Evolutionary conservation across 1,140 invertebrate genomes (phyloP).

Genomic region (Pseudomyrmex dendroicus): DNA sequence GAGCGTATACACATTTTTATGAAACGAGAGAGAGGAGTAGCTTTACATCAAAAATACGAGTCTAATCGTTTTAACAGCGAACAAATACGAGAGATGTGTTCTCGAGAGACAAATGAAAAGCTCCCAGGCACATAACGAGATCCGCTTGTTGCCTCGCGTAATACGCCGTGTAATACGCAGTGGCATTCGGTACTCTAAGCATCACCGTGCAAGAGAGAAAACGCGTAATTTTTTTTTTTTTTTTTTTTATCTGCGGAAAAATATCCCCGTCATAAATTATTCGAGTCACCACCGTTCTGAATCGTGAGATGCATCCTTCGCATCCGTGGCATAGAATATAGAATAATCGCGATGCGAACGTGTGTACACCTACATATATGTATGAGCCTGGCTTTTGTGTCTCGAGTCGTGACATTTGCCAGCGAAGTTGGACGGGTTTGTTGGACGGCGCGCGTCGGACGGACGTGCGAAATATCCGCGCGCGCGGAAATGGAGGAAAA

Average conservation of each 20-base stretch:
- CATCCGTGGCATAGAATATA: neutral
- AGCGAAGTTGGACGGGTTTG: neutral
- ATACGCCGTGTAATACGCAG: constrained; percentile 1
- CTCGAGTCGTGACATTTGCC: constrained; percentile 26
- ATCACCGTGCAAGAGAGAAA: too few species aligned
- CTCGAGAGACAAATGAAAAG: constrained; percentile 32
- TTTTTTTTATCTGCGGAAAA: too few species aligned
- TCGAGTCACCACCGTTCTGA: too few species aligned
- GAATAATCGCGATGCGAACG: too few species aligned
- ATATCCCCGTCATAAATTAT: too few species aligned
- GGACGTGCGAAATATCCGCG: neutral
- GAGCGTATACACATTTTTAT: too few species aligned
- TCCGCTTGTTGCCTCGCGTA: neutral
- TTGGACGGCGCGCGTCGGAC: neutral
- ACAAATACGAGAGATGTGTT: neutral
- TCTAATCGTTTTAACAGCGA: too few species aligned
- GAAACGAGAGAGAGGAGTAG: too few species aligned
- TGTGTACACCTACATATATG: too few species aligned
- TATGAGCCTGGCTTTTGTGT: neutral
- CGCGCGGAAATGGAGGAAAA: neutral
- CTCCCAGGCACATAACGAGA: neutral
- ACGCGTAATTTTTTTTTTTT: too few species aligned
- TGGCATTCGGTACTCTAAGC: neutral
- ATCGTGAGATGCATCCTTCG: too few species aligned
- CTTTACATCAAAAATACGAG: too few species aligned